These are phyloP conservation scores for Acropora tenuis DNA, from an alignment of 64 coral and sea anemone species.

Conservation along the genomic window DNA sequence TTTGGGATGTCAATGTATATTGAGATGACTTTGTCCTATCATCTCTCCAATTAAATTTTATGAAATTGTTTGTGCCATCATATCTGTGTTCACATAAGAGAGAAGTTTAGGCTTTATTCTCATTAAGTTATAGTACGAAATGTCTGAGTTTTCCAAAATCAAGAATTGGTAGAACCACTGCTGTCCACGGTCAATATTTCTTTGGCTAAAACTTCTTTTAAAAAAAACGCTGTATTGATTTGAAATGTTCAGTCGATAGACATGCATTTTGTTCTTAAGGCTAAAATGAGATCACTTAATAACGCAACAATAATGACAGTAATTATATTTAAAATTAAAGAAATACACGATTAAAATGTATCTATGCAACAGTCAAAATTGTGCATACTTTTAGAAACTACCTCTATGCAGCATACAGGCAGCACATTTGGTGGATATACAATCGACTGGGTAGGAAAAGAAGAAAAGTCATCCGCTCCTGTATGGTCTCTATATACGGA, in stretches of 20 bases:
- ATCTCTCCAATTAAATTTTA: neutral
- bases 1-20: neutral
- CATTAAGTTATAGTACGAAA: neutral
- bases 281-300: too few relatives aligned
- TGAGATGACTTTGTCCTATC: neutral
- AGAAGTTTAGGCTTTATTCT: neutral
- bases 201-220: neutral
- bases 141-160: neutral
- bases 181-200: neutral
- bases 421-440: slow-evolving; percentile 52
- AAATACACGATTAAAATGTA: neutral
- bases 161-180: neutral
- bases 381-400: slow-evolving; percentile 34
- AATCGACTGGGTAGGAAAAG: slow-evolving; percentile 10
- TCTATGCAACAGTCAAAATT: neutral
- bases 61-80: neutral
- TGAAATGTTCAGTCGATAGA: too few relatives aligned
- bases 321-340: neutral
- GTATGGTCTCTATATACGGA: slow-evolving; percentile 11
- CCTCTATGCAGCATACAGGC: slow-evolving; percentile 56
- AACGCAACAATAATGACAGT: neutral
- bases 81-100: neutral
- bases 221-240: neutral
- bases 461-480: slow-evolving; percentile 29
- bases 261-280: too few relatives aligned